Evolutionary conservation across 2,797 vertebrate species (phyloP).

Genomic region (Lithobates pipiens): DNA sequence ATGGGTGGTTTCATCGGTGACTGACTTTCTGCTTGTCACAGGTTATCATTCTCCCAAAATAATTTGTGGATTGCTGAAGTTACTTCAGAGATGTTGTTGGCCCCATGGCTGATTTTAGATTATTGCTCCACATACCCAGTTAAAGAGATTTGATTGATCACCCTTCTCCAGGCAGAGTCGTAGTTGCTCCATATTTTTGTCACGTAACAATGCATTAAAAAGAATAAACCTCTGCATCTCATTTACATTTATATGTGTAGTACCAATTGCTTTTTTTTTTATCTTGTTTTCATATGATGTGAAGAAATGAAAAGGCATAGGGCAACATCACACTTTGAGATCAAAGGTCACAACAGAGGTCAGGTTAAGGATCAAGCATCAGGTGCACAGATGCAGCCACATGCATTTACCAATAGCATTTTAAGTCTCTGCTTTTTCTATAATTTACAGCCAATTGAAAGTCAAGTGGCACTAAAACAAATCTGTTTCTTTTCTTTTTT

Average conservation of each 20-base stretch:
- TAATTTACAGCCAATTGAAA: neutral
- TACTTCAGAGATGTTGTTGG: too few species aligned
- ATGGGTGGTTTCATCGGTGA: too few species aligned
- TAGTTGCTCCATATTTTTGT: too few species aligned
- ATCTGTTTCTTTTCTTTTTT: neutral
- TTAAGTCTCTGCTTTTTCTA: neutral
- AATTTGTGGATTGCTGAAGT: too few species aligned
- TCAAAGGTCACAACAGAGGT: conserved; percentile 30
- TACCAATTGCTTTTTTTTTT: too few species aligned
- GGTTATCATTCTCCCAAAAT: too few species aligned
- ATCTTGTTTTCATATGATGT: neutral
- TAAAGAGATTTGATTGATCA: too few species aligned
- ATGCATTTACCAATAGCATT: neutral
- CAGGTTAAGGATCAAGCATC: conserved; percentile 49
- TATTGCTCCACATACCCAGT: too few species aligned
- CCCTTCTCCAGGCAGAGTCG: too few species aligned
- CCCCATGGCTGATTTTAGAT: too few species aligned
- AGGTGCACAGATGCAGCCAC: neutral
- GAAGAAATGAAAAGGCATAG: neutral
- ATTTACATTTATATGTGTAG: neutral
- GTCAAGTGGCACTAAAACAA: neutral
- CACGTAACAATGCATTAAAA: too few species aligned
- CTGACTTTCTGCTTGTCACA: too few species aligned
- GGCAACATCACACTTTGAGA: conserved; percentile 17
- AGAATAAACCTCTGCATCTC: neutral